Base-by-base conservation (phyloP, 1,140 invertebrate species). In the Drosophila hydei region DNA sequence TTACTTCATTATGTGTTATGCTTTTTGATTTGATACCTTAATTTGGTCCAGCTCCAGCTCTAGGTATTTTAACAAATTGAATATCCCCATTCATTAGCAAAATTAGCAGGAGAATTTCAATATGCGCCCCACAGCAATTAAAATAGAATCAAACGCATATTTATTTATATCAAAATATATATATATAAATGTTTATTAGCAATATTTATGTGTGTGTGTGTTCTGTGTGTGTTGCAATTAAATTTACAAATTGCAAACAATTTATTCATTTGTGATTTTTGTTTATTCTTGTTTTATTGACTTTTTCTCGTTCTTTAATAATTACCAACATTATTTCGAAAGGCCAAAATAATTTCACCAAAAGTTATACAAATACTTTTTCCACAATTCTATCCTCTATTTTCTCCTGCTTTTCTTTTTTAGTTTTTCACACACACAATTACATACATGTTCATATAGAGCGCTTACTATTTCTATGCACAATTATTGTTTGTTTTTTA, bases 1-100 rank as follows among this genome's bases (percentile, higher is more conserved):
- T 84, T 83, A 83, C 79, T 83, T 83, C 76, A 84, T 83, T 83
- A 83, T 72, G 67, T 64, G 52, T 21, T 54, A 75, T 75, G 79
- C 75, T 85, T 84, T 83, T 83, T 45, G 52, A 77, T 75, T 79
- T 79, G 75, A 81, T 81, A 58, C 71, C 75, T 78, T 69, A 83
- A 77, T 79, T 79, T 78, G 60, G 25, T 42, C 47, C 14, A 8
- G 7, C 14, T 40, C 14, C 38, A 2, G 38, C 38, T 42, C 6
- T 23, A 40, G 48, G 47, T 12, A 61, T 72, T 65, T 72, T 60
- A 52, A 72, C 67, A 72, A 72, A 59, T 47, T 65, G 69, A 67
- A 59, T 72, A 67, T 72, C 52, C 54, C 45, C 63, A 67, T 67
- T 72, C 69, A 72, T 65, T 67, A 72, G 48, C 47, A 18, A 47